phyloP scores from a whole-genome alignment of 2,888 invertebrate species.

The Thumatha senex region DNA sequence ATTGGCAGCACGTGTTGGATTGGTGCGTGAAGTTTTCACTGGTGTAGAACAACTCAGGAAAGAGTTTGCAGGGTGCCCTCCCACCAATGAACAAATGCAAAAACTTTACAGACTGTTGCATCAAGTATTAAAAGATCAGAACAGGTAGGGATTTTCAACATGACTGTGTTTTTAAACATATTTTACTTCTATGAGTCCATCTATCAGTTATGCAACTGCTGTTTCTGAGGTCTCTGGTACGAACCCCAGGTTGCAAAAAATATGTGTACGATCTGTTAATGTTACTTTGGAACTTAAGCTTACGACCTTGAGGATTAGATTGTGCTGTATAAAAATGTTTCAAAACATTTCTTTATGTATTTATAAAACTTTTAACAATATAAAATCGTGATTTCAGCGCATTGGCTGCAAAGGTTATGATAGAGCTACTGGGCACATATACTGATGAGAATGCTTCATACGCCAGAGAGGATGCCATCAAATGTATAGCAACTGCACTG shows the following conservation, averaged over 20 bases:
- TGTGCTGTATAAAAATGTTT: too few relatives aligned
- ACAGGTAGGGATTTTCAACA: slow-evolving; percentile 81
- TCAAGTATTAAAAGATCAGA: slow-evolving; percentile 93
- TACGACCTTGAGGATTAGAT: too few relatives aligned
- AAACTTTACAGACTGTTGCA: slow-evolving; percentile 94
- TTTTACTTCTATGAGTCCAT: too few relatives aligned
- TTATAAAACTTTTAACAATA: too few relatives aligned
- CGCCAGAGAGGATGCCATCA: slow-evolving; percentile 97
- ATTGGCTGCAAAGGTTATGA: slow-evolving; percentile 97
- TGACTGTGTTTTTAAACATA: background rate
- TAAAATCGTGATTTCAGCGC: slow-evolving; percentile 83
- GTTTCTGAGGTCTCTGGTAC: too few relatives aligned
- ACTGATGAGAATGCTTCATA: slow-evolving; percentile 98
- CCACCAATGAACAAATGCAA: slow-evolving; percentile 95
- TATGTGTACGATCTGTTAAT: too few relatives aligned
- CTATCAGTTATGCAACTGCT: too few relatives aligned
- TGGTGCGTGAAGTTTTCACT: slow-evolving; percentile 92
- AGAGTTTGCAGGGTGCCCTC: slow-evolving; percentile 91
- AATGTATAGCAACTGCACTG: slow-evolving; percentile 97
- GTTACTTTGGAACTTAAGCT: too few relatives aligned
- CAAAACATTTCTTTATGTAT: too few relatives aligned
- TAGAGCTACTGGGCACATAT: slow-evolving; percentile 97
- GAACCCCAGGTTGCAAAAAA: too few relatives aligned
- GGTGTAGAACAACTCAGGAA: slow-evolving; percentile 92
- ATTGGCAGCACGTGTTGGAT: slow-evolving; percentile 94